These are phyloP conservation scores for Thomomys bottae DNA, from an alignment of 2,113 vertebrate species.

Conservation along the genomic window DNA sequence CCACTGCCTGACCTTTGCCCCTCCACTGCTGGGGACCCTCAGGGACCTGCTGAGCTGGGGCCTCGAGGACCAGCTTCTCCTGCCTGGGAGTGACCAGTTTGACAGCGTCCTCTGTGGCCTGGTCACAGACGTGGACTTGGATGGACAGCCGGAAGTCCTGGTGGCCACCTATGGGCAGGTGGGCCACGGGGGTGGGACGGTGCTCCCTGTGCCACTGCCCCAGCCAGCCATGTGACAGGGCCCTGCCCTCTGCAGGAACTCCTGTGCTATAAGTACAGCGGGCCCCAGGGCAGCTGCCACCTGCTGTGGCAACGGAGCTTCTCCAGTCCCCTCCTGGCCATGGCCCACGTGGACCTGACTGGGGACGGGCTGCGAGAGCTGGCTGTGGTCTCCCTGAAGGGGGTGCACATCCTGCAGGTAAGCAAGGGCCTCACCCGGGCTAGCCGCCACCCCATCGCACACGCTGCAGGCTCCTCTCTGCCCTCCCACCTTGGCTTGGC, in stretches of 20 bases:
- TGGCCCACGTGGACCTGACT: conserved; percentile 91
- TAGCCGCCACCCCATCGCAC: too few relatives aligned
- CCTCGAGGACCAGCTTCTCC: conserved; percentile 84
- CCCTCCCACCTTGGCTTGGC: rapidly evolving
- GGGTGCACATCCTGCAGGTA: conserved; percentile 94
- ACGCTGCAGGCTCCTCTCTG: neutral
- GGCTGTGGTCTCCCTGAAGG: conserved; percentile 92
- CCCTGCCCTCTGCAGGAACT: conserved; percentile 86
- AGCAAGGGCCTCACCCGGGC: rapidly evolving
- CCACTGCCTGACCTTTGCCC: neutral
- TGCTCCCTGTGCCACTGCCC: rapidly evolving
- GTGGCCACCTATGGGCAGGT: conserved; percentile 83
- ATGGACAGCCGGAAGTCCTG: conserved; percentile 85
- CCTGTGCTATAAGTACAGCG: conserved; percentile 91
- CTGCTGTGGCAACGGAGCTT: conserved; percentile 91
- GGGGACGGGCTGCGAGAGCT: conserved; percentile 91
- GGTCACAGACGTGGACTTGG: conserved; percentile 92
- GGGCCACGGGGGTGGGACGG: neutral
- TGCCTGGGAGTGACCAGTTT: conserved; percentile 90
- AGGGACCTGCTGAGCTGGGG: conserved; percentile 90
- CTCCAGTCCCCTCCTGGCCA: conserved; percentile 91
- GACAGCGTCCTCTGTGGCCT: conserved; percentile 92
- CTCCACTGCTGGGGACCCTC: neutral
- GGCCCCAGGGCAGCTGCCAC: conserved; percentile 78
- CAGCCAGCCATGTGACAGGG: rapidly evolving